phyloP scores from a whole-genome alignment of 2,113 vertebrate genomes.

The Tetrax tetrax region DNA sequence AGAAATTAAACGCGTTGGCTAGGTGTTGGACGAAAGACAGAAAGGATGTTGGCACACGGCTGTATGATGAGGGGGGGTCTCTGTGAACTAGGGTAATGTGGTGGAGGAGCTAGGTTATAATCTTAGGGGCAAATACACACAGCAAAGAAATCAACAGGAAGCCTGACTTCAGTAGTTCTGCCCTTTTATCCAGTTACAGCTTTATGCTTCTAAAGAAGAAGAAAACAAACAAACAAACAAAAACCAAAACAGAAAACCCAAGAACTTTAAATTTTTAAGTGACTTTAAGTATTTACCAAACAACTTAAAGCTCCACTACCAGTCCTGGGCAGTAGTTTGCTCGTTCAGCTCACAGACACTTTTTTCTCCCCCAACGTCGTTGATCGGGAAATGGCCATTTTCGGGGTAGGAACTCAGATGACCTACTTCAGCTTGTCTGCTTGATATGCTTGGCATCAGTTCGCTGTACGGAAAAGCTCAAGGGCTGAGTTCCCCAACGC shows the following conservation, averaged over 20 bases:
- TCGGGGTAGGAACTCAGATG: not conserved
- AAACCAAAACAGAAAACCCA: accelerated
- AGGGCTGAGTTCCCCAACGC: not conserved
- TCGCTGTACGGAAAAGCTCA: accelerated
- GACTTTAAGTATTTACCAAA: not conserved
- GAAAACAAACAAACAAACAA: no score
- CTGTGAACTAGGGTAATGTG: not conserved
- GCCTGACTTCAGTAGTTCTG: not conserved
- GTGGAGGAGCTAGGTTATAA: not conserved
- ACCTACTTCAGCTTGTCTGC: not conserved
- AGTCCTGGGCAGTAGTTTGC: not conserved
- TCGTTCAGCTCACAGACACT: not conserved
- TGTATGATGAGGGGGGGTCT: not conserved
- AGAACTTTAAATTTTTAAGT: not conserved
- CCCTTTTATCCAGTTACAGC: not conserved
- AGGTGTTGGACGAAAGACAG: not conserved
- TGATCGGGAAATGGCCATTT: not conserved
- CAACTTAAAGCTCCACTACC: not conserved
- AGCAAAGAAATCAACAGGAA: not conserved
- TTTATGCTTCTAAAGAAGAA: not conserved
- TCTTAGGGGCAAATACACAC: not conserved
- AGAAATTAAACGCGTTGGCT: not conserved
- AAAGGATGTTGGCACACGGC: not conserved
- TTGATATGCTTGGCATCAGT: not conserved
- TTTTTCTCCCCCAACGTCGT: not conserved